Base-by-base conservation (phyloP, 1,140 invertebrate species). In the Tetramorium parvispinum region DNA sequence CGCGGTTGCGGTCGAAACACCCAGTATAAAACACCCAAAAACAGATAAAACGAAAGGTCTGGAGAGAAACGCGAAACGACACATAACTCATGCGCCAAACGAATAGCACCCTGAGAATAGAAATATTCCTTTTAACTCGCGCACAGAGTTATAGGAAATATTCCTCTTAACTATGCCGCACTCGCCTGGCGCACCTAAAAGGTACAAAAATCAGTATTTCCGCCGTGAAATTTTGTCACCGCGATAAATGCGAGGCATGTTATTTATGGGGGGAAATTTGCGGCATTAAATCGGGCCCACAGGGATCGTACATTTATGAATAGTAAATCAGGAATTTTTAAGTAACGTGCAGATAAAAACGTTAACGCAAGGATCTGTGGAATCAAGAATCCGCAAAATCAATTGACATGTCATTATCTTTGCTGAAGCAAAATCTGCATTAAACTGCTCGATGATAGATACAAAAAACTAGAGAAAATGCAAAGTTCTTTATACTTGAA, bases 91-190 rank as follows among this genome's bases (percentile, higher is more conserved):
- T 59, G 27, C 13, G 27, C 40, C 40, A 75, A 83, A 73, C 68
- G 79, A 83, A 83, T 59, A 37, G 68, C n/a, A 49, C 40, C 40
- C 24, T 16, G 53, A 83, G 79, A 82, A 82, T 82, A 71, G 53
- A 83, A 83, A 83, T 83, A 83, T 83, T 75, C 61, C 68, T 83
- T 75, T 83, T 75, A 83, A 83, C 79, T 24, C n/a, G 32, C 32
- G 3, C 24, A 13, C 53, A 21, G 32, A 70, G 68, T 83, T 59
- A 83, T 83, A 83, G 66, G 66, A 73, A 83, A 73, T 83, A 46
- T 75, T 59, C 27, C 68, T 83, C 24, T 61, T 83, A 73, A 83
- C 79, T 49, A 73, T 55, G 43, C 53, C 21, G 21, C 18, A 68
- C 46, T 3, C 51, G 24, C 4, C 13, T 18, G 21, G 53, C 18